Evolutionary conservation across 1,140 invertebrate species (phyloP).

Genomic region (Anadara kagoshimensis): DNA sequence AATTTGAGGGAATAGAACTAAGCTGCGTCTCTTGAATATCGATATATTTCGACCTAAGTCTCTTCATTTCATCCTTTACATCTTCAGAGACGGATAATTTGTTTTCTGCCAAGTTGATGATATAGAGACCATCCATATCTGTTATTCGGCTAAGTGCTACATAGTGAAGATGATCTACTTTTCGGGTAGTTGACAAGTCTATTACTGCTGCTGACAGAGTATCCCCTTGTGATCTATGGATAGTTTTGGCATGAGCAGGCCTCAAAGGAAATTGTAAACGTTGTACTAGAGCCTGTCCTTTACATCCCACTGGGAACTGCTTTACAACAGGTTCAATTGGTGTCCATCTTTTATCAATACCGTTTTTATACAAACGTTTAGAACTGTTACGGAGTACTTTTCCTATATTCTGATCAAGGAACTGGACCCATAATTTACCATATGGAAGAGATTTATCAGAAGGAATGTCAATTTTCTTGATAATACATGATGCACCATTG

Average conservation of each 20-base stretch:
- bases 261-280: constrained; percentile 1
- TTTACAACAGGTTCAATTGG: constrained; percentile 3
- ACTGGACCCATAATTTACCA: constrained; percentile 2
- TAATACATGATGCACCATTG: constrained; percentile 15
- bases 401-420: neutral
- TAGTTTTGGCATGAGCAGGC: neutral
- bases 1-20: no score
- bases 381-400: neutral
- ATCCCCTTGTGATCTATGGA: constrained; percentile 16
- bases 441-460: no score
- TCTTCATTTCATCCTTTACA: neutral
- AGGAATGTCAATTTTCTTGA: constrained; percentile 3
- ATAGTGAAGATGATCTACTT: constrained; percentile 6
- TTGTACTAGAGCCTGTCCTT: neutral
- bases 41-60: neutral
- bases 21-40: no score
- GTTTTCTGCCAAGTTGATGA: neutral
- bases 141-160: constrained; percentile 16
- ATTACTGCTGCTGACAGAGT: neutral
- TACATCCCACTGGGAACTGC: constrained; percentile 1
- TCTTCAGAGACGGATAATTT: constrained; percentile 10
- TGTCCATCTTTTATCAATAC: neutral
- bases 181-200: neutral
- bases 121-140: neutral
- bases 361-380: neutral